Conservation (phyloP, 2,113 vertebrate species). For the Mesoclemmys tuberculata region DNA sequence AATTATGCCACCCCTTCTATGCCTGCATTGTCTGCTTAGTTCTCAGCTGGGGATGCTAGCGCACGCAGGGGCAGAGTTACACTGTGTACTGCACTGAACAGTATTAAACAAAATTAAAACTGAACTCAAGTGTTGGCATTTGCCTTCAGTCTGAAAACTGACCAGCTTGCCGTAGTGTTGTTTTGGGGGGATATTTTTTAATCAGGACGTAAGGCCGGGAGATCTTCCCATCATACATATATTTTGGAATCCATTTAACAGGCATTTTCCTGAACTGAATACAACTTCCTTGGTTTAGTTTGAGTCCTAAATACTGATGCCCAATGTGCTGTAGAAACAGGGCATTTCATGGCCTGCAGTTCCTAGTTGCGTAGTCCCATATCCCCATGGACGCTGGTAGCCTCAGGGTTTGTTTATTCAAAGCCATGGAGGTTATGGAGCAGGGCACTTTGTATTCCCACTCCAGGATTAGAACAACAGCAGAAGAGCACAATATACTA, state of each 20-base stretch:
- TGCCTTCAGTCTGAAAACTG: background rate
- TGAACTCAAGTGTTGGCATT: background rate
- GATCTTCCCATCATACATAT: background rate
- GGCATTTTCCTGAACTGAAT: background rate
- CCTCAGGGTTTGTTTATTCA: background rate
- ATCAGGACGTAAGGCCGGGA: accelerated
- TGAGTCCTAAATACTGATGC: background rate
- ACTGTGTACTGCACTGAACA: background rate
- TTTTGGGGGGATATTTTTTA: accelerated
- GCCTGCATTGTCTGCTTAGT: background rate
- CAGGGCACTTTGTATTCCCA: background rate
- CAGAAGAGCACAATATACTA: background rate
- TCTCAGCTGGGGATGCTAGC: background rate
- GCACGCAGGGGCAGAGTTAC: background rate
- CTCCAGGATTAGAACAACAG: background rate
- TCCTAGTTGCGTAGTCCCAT: background rate
- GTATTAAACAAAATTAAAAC: background rate
- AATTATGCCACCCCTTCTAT: background rate
- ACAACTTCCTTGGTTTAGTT: background rate
- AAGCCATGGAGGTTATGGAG: background rate
- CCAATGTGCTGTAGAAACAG: background rate
- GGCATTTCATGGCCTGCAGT: accelerated
- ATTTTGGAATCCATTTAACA: background rate
- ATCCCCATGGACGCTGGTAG: background rate
- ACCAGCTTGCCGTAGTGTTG: background rate